phyloP scores from a whole-genome alignment of 53 echinoderm and acorn worm species.

The Paelopatides confundens region DNA sequence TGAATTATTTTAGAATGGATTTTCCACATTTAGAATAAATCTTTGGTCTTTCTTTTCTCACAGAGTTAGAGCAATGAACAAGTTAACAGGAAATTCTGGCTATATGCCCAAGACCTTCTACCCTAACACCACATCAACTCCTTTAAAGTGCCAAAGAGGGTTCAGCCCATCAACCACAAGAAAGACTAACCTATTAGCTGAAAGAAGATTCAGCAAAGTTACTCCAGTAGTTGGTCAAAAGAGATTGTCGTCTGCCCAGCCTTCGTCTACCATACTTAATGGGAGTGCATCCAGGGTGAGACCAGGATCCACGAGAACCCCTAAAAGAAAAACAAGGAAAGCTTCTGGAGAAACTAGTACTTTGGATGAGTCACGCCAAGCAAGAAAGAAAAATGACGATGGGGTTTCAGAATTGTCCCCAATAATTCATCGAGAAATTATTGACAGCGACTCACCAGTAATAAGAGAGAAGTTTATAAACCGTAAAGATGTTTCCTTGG shows the following conservation, averaged over 20 bases:
- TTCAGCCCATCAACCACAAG: not conserved
- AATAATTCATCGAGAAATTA: not conserved
- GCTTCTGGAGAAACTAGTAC: not conserved
- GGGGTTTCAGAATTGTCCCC: not conserved
- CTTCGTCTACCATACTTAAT: not conserved
- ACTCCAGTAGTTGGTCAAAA: not conserved
- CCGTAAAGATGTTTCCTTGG: not conserved
- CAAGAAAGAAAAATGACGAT: not conserved
- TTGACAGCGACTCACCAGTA: not conserved
- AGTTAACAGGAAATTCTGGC: constrained; percentile 35
- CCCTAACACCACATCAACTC: constrained; percentile 89
- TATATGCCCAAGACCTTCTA: constrained; percentile 83
- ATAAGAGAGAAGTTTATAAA: not conserved
- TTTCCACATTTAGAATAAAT: not conserved
- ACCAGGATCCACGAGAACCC: not conserved
- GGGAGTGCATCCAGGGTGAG: not conserved
- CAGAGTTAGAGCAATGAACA: constrained; percentile 88
- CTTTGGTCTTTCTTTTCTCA: not conserved
- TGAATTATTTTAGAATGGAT: not conserved
- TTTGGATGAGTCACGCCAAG: not conserved
- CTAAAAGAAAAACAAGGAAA: not conserved
- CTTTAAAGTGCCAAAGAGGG: constrained; percentile 59
- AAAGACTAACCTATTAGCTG: constrained; percentile 15
- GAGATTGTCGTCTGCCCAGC: not conserved
- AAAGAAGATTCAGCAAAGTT: not conserved